Evolutionary conservation across 2,113 vertebrate genomes (phyloP), one percentile per base, ranked within the genome.

Genomic region (Platycercus adscitus): DNA sequence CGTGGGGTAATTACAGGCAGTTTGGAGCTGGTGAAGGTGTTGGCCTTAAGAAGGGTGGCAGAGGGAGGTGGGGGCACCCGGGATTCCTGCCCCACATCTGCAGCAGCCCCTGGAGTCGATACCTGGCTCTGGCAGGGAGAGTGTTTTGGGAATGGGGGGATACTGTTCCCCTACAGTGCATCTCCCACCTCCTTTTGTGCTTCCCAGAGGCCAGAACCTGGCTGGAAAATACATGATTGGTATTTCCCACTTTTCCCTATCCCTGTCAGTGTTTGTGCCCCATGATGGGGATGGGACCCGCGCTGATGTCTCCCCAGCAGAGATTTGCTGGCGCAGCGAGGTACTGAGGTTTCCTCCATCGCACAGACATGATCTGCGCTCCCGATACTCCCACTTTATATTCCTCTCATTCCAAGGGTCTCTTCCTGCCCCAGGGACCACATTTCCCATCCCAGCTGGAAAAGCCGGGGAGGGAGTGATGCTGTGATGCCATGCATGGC

Each of bases 1-100:
- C 98, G 93, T 76, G 49, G 82, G 93, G 97, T 98, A 98, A 98
- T 98, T 98, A 97, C 49, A 55, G 97, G 97, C 98, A 98, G 98
- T 99, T 98, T 98, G 98, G 97, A 96, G 98, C 97, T 93, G 72
- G 88, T 37, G 86, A 37, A 77, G 83, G 6, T n/a, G 72, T 65
- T 21, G 39, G 49, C 35, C 17, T 47, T 41, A 52, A 35, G 19
- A 12, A 20, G 55, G 68, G 76, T 24, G 55, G 94, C 91, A 68
- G 58, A 60, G 80, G 83, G 39, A 95, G 93, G 86, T 1, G 26
- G 14, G 2, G 17, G 95, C 76, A 88, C 1, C 21, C 0, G 2
- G 10, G 77, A 29, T 46, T 56, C 8, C 43, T 39, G 52, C 92
- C 39, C 53, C 2, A 0, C 2, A 1, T 16, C 28, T 31, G 26